Base-by-base conservation (phyloP, 2,797 vertebrate species). In the Chanos chanos region DNA sequence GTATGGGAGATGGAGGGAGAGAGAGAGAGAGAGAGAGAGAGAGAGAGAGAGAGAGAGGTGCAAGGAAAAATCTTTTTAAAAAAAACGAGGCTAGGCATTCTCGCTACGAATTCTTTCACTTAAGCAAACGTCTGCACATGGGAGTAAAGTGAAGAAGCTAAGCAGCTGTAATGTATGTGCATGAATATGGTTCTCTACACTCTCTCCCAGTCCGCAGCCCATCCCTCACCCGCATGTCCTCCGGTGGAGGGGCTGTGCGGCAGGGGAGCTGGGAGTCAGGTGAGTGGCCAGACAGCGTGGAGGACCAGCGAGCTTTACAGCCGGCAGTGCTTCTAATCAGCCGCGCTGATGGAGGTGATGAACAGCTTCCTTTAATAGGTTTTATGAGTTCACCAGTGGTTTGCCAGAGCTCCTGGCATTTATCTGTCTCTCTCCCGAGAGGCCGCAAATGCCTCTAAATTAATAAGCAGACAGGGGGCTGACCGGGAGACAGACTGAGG, bases 401-500 rank as follows among this genome's bases (percentile, higher is more conserved):
- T 80, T 82, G 77, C 80, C 79, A 83, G 78, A 74, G 79, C 79
- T 81, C 79, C 83, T 85, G 83, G 81, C 87, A 89, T 90, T 89
- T 88, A 89, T 88, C 84, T 81, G 75, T 80, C 79, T 75, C 72
- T 80, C 83, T 86, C 87, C 49, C 66, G 78, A 85, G 86, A 85
- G 80, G 73, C 74, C 39, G 78, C 81, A 87, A 89, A 89, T 86
- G 75, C 85, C 85, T 85, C 85, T 85, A 87, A 90, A 90, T 91
- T 87, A 90, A 89, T 89, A 87, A 88, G 83, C 79, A 86, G 79
- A 77, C 76, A 64, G 79, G 79, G 80, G 65, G 76, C 71, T 74
- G 69, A 68, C 69, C 68, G 61, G 64, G 65, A 43, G 66, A 65
- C 47, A 9, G 59, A 62, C 30, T 6, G 49, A 62, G 57, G 28